Evolutionary conservation across 2,888 invertebrate genomes (phyloP).

Genomic region (Rugalucina vietnamica): DNA sequence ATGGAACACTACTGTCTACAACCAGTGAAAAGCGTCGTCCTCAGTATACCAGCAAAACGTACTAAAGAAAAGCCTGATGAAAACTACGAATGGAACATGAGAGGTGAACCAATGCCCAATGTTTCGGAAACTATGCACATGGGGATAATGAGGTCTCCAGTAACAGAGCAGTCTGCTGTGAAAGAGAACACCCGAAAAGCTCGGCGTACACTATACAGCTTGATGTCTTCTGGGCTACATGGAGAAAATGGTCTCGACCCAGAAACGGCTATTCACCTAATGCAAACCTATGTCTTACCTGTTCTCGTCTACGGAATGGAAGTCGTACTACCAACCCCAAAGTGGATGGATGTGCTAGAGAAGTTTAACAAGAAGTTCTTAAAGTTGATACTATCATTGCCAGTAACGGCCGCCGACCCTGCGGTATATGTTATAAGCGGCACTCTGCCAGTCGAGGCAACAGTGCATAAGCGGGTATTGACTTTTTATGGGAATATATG

Average conservation of each 20-base stretch:
- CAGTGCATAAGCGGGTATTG: background rate
- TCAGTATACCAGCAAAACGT: background rate
- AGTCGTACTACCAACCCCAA: background rate
- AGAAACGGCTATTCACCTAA: background rate
- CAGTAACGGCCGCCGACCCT: background rate
- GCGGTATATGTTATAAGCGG: background rate
- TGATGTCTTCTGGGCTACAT: background rate
- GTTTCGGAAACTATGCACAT: background rate
- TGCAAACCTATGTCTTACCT: background rate
- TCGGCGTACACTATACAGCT: background rate
- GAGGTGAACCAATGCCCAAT: background rate
- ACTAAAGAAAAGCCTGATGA: background rate
- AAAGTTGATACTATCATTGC: background rate
- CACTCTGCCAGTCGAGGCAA: background rate
- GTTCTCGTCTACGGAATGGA: background rate
- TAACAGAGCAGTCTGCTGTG: background rate
- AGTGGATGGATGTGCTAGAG: background rate
- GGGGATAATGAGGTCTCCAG: background rate
- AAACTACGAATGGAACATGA: background rate
- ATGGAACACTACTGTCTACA: background rate
- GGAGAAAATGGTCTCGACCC: conserved; percentile 15
- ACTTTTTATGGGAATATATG: background rate
- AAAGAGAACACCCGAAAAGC: conserved; percentile 4
- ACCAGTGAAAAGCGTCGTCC: background rate
- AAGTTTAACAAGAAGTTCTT: conserved; percentile 8